Conservation (phyloP, 2,113 vertebrate species). For the Saimiri boliviensis region DNA sequence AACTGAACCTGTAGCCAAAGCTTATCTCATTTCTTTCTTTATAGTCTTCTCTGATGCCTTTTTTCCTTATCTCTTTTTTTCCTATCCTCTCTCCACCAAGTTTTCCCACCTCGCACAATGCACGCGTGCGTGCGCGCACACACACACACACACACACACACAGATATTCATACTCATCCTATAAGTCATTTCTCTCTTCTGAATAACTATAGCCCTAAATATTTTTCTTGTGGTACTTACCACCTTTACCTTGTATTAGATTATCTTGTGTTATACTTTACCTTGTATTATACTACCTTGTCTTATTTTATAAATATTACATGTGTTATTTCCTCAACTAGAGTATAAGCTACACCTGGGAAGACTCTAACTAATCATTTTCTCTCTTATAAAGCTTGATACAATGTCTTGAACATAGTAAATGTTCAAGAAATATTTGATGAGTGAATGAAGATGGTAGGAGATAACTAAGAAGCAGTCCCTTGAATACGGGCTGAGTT, state of each 20-base stretch:
- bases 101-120: not conserved
- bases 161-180: not conserved
- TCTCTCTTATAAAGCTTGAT: not conserved
- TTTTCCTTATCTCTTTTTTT: not conserved
- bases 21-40: not conserved
- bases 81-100: not conserved
- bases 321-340: not conserved
- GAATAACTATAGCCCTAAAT: not conserved
- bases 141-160: not conserved
- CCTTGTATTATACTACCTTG: not conserved
- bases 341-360: not conserved
- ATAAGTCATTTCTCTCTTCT: not conserved
- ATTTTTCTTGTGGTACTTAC: not conserved
- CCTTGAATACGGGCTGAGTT: not conserved
- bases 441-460: not conserved
- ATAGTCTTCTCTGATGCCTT: not conserved
- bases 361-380: not conserved
- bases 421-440: not conserved
- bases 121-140: too few species aligned
- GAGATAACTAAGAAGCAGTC: not conserved
- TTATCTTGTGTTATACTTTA: not conserved
- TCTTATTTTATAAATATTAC: not conserved
- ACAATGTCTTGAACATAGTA: not conserved
- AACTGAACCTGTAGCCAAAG: not conserved
- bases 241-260: not conserved